A percentile compares a stretch with the other conserved stretches of the same genome.
These are phyloP conservation scores for Semnornis frantzii DNA, from an alignment of 2,113 vertebrate species.

Conservation along the genomic window DNA sequence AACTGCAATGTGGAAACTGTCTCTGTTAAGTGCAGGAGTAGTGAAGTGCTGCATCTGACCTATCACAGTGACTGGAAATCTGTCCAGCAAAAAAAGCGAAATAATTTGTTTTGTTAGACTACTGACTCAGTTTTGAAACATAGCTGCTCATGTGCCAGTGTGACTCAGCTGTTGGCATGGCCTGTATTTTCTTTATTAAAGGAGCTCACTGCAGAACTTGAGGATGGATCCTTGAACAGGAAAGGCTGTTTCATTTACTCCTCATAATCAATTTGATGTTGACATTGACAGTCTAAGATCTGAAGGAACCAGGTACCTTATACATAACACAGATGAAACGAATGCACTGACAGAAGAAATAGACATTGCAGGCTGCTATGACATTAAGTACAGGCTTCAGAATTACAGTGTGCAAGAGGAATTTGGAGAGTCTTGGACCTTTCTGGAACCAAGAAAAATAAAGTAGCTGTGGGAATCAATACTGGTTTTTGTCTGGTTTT, in stretches of 20 bases:
- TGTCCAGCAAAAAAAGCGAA: background rate
- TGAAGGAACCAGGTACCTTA: background rate
- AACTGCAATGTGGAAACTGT: constrained; percentile 18
- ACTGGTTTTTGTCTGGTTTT: background rate
- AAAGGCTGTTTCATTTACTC: background rate
- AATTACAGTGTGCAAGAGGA: background rate
- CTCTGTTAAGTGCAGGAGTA: background rate
- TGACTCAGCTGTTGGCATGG: fast-evolving
- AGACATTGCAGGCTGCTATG: background rate
- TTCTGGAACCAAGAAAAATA: background rate
- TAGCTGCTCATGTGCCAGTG: background rate
- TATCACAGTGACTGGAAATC: background rate
- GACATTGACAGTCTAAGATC: background rate
- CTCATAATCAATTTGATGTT: background rate
- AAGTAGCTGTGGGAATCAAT: background rate
- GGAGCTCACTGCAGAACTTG: background rate
- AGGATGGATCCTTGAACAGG: background rate
- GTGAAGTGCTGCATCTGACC: background rate
- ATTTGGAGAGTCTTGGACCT: background rate
- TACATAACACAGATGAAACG: background rate
- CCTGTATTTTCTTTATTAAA: background rate
- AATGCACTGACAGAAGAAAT: background rate
- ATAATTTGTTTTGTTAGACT: background rate
- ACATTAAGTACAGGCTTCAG: background rate
- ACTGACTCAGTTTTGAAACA: background rate